These are phyloP conservation scores for Lasioglossum calceatum DNA, from an alignment of 2,888 invertebrate species.

Conservation along the genomic window DNA sequence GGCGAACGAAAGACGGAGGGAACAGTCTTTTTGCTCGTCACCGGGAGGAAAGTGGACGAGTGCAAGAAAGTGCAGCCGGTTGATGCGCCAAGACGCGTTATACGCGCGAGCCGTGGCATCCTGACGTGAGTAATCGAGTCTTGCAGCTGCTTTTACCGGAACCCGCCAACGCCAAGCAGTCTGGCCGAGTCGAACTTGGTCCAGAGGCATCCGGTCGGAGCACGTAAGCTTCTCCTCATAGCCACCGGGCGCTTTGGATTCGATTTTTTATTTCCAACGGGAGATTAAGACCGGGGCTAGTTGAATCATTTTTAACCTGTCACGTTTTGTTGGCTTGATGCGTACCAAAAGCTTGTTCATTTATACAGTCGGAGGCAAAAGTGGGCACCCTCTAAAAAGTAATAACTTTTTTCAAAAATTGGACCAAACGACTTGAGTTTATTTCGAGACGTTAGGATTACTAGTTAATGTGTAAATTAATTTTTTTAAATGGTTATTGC, in stretches of 20 bases:
- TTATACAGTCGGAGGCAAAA: background rate
- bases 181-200: slow-evolving; percentile 64
- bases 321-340: background rate
- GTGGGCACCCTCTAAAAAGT: background rate
- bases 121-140: slow-evolving; percentile 71
- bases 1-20: slow-evolving; percentile 9
- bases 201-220: slow-evolving; percentile 50
- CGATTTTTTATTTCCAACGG: background rate
- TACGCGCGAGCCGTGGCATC: slow-evolving; percentile 27
- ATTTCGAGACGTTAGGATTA: no score
- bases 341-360: background rate
- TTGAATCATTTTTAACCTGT: background rate
- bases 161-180: slow-evolving; percentile 78
- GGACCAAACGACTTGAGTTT: no score
- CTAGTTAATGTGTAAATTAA: no score
- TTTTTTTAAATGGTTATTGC: no score
- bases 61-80: slow-evolving; percentile 46
- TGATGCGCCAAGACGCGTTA: slow-evolving; percentile 43
- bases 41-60: slow-evolving; percentile 47
- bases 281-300: background rate
- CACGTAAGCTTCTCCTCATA: background rate
- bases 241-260: background rate
- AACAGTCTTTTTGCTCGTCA: slow-evolving; percentile 40
- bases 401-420: no score
- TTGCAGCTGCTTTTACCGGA: slow-evolving; percentile 76